phyloP scores from a whole-genome alignment of 2,113 vertebrate species.

The Archocentrus centrarchus region DNA sequence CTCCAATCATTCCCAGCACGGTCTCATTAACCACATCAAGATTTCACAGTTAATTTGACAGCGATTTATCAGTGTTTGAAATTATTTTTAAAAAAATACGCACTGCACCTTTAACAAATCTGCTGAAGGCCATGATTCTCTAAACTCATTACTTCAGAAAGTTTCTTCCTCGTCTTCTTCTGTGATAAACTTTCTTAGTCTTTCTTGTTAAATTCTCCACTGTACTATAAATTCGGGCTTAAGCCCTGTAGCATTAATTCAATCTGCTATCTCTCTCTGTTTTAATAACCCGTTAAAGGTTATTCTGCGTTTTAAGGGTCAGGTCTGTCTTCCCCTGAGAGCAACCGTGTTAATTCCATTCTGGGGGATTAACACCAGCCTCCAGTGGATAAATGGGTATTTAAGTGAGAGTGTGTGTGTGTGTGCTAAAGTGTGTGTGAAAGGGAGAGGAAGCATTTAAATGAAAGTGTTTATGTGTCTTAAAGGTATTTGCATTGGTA shows the following conservation, averaged over 20 bases:
- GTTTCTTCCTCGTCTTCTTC: slow-evolving; percentile 35
- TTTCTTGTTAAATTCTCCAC: slow-evolving; percentile 39
- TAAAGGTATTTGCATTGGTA: not conserved
- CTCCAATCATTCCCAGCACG: not conserved
- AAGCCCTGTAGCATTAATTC: slow-evolving; percentile 63
- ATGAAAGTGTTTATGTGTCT: slow-evolving; percentile 3
- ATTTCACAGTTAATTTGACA: not conserved
- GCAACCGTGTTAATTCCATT: slow-evolving; percentile 66
- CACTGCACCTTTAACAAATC: slow-evolving; percentile 39
- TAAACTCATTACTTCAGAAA: slow-evolving; percentile 53
- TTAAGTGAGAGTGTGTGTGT: slow-evolving; percentile 41
- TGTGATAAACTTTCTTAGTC: slow-evolving; percentile 50
- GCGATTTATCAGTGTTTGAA: slow-evolving; percentile 8
- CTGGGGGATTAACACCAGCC: slow-evolving; percentile 70
- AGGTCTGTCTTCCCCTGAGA: slow-evolving; percentile 63
- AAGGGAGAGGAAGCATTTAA: slow-evolving; percentile 1
- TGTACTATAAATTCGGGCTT: slow-evolving; percentile 39
- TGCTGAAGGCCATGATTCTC: slow-evolving; percentile 5
- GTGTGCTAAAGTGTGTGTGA: slow-evolving; percentile 17
- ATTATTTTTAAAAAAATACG: not conserved
- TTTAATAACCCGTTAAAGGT: slow-evolving; percentile 73
- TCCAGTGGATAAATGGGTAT: slow-evolving; percentile 49
- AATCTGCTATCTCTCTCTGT: slow-evolving; percentile 68
- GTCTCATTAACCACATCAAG: slow-evolving; percentile 38
- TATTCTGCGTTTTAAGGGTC: slow-evolving; percentile 67